Evolutionary conservation across 2,888 invertebrate species (phyloP).

Genomic region (Polylopha cassiicola): DNA sequence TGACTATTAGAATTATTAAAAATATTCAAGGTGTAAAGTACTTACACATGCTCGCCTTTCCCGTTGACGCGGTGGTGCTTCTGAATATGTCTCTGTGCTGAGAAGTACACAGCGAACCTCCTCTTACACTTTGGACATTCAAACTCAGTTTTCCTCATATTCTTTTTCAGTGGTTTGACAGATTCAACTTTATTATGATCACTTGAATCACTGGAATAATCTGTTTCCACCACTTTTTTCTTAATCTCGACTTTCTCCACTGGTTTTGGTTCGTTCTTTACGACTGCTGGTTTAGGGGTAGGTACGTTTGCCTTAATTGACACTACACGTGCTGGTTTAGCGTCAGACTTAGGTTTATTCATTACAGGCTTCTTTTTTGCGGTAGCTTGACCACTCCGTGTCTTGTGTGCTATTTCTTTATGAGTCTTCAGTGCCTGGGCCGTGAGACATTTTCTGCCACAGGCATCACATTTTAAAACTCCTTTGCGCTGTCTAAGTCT

Average conservation of each 20-base stretch:
- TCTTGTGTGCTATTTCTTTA: slow-evolving; percentile 34
- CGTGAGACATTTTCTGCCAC: slow-evolving; percentile 41
- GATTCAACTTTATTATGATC: slow-evolving; percentile 10
- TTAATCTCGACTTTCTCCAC: not conserved
- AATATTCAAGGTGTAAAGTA: slow-evolving; percentile 18
- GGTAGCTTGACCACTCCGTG: slow-evolving; percentile 22
- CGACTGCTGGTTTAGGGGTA: not conserved
- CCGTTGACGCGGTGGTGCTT: slow-evolving; percentile 42
- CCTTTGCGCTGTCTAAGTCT: slow-evolving; percentile 35
- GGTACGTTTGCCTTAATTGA: slow-evolving; percentile 4
- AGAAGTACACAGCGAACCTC: slow-evolving; percentile 41
- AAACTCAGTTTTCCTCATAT: slow-evolving; percentile 36
- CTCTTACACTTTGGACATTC: slow-evolving; percentile 50
- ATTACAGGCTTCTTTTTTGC: slow-evolving; percentile 22
- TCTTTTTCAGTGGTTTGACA: not conserved
- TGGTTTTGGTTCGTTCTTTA: not conserved
- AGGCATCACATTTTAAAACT: slow-evolving; percentile 43
- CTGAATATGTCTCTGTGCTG: slow-evolving; percentile 52
- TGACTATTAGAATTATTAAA: not conserved
- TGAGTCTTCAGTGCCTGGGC: slow-evolving; percentile 41
- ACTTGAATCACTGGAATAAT: slow-evolving; percentile 2
- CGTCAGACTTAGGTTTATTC: slow-evolving; percentile 20
- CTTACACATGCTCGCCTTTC: slow-evolving; percentile 45
- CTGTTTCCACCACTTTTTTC: slow-evolving; percentile 1
- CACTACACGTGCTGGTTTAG: not conserved